Conservation (phyloP, 2,888 invertebrate genomes). For the Sympetrum striolatum region DNA sequence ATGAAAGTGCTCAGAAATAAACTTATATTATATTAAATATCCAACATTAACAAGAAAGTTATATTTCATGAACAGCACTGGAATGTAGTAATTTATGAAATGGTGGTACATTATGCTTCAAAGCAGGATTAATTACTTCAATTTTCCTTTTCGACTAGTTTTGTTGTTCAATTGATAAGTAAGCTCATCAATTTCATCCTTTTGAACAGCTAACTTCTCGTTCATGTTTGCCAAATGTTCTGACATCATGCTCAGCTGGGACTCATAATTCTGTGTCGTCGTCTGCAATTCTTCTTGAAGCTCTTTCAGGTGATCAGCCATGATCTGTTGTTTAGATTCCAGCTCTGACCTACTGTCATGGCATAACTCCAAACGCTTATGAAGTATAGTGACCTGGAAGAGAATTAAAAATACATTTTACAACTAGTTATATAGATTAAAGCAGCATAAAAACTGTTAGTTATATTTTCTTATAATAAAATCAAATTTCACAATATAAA, state of each 20-base stretch:
- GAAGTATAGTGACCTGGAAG: constrained; percentile 63
- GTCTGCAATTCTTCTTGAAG: constrained; percentile 74
- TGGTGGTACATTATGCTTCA: background rate
- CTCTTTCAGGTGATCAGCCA: constrained; percentile 60
- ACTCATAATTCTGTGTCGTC: constrained; percentile 70
- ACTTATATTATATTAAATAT: constrained; percentile 14
- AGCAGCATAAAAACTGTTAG: too few relatives aligned
- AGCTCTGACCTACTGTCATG: constrained; percentile 62
- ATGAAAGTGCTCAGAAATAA: constrained; percentile 21
- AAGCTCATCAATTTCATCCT: constrained; percentile 77
- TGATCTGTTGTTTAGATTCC: constrained; percentile 64
- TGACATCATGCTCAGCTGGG: constrained; percentile 76
- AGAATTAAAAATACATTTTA: background rate
- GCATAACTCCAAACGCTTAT: constrained; percentile 65
- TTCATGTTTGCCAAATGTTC: constrained; percentile 80
- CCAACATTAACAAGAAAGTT: constrained; percentile 30
- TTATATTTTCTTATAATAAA: too few relatives aligned
- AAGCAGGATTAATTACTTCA: constrained; percentile 1
- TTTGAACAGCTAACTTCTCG: constrained; percentile 83
- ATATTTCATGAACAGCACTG: constrained; percentile 12
- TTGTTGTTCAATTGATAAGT: constrained; percentile 68
- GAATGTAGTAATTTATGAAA: constrained; percentile 30
- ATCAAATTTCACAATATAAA: too few relatives aligned
- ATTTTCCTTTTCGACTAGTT: constrained; percentile 48
- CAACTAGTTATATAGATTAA: too few relatives aligned